These are phyloP conservation scores for Dryobotodes eremita DNA, from an alignment of 2,888 invertebrate species.

Conservation along the genomic window DNA sequence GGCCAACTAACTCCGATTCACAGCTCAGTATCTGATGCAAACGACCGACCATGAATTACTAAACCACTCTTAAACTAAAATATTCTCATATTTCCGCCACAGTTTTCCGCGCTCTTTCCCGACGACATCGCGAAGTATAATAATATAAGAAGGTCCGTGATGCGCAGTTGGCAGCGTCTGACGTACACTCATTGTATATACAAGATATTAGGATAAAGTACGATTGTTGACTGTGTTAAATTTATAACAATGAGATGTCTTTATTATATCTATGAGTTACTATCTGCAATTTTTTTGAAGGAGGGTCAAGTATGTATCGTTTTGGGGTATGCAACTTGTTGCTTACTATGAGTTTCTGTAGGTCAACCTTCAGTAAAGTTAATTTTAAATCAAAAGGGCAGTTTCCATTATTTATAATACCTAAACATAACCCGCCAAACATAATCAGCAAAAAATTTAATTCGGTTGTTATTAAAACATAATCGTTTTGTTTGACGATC, in stretches of 20 bases:
- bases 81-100: slow-evolving; percentile 44
- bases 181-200: slow-evolving; percentile 58
- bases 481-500: neutral
- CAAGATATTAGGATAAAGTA: slow-evolving; percentile 23
- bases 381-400: neutral
- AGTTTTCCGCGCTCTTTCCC: slow-evolving; percentile 44
- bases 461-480: neutral
- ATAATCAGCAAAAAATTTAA: neutral
- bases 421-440: slow-evolving; percentile 1
- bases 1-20: neutral
- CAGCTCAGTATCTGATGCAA: neutral
- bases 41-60: slow-evolving; percentile 39
- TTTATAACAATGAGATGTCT: slow-evolving; percentile 17
- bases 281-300: neutral
- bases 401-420: neutral
- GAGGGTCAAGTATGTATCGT: neutral
- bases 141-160: slow-evolving; percentile 47
- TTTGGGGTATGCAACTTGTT: neutral
- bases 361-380: neutral
- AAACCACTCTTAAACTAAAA: slow-evolving; percentile 28
- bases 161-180: slow-evolving; percentile 65
- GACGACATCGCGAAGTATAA: slow-evolving; percentile 47
- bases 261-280: neutral
- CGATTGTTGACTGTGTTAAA: slow-evolving; percentile 28
- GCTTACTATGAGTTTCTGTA: neutral